A percentile compares a stretch with the other conserved stretches of the same genome.
These are phyloP conservation scores for Orthosia cruda DNA, from an alignment of 2,888 invertebrate species.

Conservation along the genomic window DNA sequence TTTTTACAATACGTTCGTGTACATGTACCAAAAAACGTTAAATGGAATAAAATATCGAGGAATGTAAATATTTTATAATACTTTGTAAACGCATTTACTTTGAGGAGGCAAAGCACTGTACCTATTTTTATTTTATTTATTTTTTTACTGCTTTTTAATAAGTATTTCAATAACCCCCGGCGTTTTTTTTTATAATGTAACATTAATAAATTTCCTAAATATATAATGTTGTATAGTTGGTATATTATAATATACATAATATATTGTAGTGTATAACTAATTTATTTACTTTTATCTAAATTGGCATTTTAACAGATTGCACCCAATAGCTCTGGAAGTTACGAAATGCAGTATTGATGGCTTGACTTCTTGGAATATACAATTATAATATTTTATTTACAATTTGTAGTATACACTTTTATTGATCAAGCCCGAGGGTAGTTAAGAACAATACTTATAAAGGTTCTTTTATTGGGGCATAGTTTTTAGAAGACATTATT, in stretches of 20 bases:
- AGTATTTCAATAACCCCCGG: conserved; percentile 7
- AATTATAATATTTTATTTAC: conserved; percentile 40
- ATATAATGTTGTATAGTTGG: conserved; percentile 18
- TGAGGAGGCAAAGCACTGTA: conserved; percentile 25
- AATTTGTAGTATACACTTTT: conserved; percentile 11
- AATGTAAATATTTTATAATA: conserved; percentile 58
- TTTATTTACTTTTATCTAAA: conserved; percentile 45
- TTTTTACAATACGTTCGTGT: conserved; percentile 38
- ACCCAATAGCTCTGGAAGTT: conserved; percentile 31
- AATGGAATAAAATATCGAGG: conserved; percentile 57
- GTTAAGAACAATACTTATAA: conserved; percentile 9
- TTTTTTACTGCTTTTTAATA: conserved; percentile 16
- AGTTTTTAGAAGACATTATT: conserved; percentile 29
- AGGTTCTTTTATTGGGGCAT: conserved; percentile 31
- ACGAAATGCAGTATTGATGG: conserved; percentile 24
- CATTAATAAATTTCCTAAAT: conserved; percentile 32
- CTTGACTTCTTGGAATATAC: conserved; percentile 34
- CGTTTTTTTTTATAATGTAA: conserved; percentile 9
- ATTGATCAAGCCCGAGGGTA: conserved; percentile 17
- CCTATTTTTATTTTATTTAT: too few relatives aligned
- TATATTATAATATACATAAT: conserved; percentile 38
- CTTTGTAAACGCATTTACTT: conserved; percentile 35
- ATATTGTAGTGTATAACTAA: conserved; percentile 42
- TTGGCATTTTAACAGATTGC: conserved; percentile 51
- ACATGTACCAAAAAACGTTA: conserved; percentile 47